phyloP scores from a whole-genome alignment of 2,888 invertebrate genomes.

The Eutolmus rufibarbis region DNA sequence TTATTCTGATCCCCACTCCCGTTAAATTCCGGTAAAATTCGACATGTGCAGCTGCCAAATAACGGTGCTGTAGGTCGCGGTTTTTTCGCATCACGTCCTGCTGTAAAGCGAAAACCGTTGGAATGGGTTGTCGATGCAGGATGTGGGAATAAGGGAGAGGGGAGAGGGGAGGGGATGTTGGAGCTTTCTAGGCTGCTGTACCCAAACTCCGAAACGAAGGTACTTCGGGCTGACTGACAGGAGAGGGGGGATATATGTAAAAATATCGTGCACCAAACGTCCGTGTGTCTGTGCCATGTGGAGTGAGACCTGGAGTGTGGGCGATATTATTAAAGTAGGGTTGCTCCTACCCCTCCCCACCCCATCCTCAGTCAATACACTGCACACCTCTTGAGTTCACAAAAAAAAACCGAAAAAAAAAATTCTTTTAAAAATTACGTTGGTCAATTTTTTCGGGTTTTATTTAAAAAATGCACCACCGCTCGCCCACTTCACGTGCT shows the following conservation, averaged over 20 bases:
- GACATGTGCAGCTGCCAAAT: slow-evolving; percentile 28
- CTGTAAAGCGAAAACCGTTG: not conserved
- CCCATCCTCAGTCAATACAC: not conserved
- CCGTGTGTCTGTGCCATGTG: not conserved
- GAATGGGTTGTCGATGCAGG: not conserved
- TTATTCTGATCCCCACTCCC: not conserved
- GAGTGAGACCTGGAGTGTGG: not conserved
- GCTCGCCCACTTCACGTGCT: not conserved
- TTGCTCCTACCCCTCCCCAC: not conserved
- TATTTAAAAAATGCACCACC: not conserved
- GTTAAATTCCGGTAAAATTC: not conserved
- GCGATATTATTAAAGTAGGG: not conserved
- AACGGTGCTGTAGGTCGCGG: slow-evolving; percentile 40
- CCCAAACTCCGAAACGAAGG: not conserved
- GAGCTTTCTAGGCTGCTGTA: not conserved
- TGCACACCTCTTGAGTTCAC: not conserved
- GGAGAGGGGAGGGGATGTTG: not conserved
- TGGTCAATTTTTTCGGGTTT: not conserved
- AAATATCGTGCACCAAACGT: not conserved
- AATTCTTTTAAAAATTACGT: not conserved
- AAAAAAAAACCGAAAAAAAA: not conserved
- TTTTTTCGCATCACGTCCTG: slow-evolving; percentile 18
- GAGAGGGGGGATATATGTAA: not conserved
- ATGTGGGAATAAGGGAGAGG: not conserved
- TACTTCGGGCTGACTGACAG: not conserved